A percentile compares a stretch with the other conserved stretches of the same genome.
Evolutionary conservation across 2,888 invertebrate genomes (phyloP).

Genomic region (Liodrosophila aerea): DNA sequence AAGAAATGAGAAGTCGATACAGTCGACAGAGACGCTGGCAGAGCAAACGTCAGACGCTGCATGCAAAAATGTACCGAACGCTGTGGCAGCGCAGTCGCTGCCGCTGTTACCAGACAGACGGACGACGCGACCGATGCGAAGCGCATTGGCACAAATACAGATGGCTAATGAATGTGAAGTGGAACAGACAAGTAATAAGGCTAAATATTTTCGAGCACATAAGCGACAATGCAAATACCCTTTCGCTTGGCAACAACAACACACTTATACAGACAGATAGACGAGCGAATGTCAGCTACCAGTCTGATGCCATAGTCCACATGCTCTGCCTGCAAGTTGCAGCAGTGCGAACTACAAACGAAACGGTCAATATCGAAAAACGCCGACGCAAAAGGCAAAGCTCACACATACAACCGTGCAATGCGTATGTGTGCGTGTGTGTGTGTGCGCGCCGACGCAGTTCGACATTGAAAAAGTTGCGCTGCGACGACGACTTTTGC

Average conservation of each 20-base stretch:
- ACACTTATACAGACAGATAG: too few species aligned
- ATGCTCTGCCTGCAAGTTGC: background rate
- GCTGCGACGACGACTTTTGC: slow-evolving; percentile 27
- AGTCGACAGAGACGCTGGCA: slow-evolving; percentile 14
- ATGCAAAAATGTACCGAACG: slow-evolving; percentile 37
- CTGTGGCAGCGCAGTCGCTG: background rate
- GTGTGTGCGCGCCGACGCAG: slow-evolving; percentile 23
- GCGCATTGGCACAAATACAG: slow-evolving; percentile 57
- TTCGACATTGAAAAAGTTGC: slow-evolving; percentile 35
- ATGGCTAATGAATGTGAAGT: slow-evolving; percentile 70
- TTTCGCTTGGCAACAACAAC: slow-evolving; percentile 6
- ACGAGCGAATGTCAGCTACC: too few species aligned
- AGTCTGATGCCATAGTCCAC: too few species aligned
- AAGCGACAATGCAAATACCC: slow-evolving; percentile 28
- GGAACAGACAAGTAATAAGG: slow-evolving; percentile 40
- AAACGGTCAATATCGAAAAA: slow-evolving; percentile 42
- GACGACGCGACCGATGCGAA: slow-evolving; percentile 24
- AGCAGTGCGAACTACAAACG: slow-evolving; percentile 25
- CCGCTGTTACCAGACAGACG: background rate
- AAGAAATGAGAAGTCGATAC: slow-evolving; percentile 7
- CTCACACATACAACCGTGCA: background rate
- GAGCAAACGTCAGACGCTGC: slow-evolving; percentile 31
- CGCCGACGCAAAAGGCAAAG: slow-evolving; percentile 51
- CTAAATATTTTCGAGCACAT: slow-evolving; percentile 16
- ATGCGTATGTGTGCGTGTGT: background rate